These are phyloP conservation scores for Eulemur coronatus DNA, from an alignment of 2,797 vertebrate genomes.

Conservation along the genomic window DNA sequence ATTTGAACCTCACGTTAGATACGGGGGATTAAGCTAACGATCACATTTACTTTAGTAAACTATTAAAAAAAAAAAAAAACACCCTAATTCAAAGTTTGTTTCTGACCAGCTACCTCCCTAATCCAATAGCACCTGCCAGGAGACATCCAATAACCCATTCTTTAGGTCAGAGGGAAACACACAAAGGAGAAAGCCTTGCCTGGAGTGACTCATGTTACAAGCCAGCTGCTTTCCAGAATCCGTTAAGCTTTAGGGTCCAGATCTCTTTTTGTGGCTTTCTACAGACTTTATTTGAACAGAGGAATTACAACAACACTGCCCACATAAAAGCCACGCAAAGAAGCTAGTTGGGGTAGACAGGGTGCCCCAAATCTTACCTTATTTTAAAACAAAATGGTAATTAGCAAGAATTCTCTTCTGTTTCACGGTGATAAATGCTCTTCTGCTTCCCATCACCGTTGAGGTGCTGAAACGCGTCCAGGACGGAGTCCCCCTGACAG, in stretches of 20 bases:
- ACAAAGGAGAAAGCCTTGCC: slow-evolving; percentile 62
- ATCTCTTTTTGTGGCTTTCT: slow-evolving; percentile 76
- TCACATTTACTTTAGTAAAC: slow-evolving; percentile 64
- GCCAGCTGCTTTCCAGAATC: slow-evolving; percentile 83
- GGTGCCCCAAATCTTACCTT: not conserved
- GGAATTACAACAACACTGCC: slow-evolving; percentile 62
- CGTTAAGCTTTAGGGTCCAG: slow-evolving; percentile 73
- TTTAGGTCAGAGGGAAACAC: slow-evolving; percentile 65
- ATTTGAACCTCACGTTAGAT: slow-evolving; percentile 46
- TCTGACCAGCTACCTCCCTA: slow-evolving; percentile 70
- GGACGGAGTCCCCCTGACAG: not conserved
- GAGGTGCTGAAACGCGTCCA: not conserved
- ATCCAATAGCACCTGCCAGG: slow-evolving; percentile 84
- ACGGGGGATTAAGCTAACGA: slow-evolving; percentile 22
- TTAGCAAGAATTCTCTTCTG: not conserved
- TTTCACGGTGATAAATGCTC: not conserved
- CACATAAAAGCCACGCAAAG: slow-evolving; percentile 68
- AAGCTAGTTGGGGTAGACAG: not conserved
- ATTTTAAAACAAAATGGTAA: slow-evolving; percentile 17
- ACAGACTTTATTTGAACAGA: slow-evolving; percentile 75
- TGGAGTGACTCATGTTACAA: slow-evolving; percentile 80
- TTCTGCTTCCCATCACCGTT: too few species aligned
- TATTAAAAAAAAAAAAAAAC: not conserved
- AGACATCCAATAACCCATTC: slow-evolving; percentile 82
- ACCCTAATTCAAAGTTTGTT: slow-evolving; percentile 68